phyloP scores from a whole-genome alignment of 1,140 invertebrate species.

The Hypsibius dujardini region DNA sequence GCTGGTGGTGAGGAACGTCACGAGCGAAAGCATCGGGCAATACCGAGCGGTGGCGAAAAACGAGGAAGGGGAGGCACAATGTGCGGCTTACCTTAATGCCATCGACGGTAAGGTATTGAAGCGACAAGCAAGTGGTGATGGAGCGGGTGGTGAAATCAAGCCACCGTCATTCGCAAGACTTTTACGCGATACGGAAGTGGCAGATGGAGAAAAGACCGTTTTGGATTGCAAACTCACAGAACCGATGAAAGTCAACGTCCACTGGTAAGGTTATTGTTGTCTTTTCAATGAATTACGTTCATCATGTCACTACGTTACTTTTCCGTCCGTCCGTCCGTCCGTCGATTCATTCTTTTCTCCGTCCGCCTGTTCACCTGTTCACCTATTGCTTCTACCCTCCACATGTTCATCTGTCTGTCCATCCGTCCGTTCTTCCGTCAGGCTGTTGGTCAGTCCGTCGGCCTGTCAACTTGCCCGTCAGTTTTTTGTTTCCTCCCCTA shows the following conservation, averaged over 20 bases:
- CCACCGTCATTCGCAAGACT: constrained; percentile 49
- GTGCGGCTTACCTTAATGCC: constrained; percentile 10
- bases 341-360: no score
- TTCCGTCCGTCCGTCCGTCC: no score
- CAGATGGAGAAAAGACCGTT: constrained; percentile 49
- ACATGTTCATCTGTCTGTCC: no score
- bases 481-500: no score
- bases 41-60: constrained; percentile 70
- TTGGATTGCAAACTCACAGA: constrained; percentile 57
- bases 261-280: constrained; percentile 27
- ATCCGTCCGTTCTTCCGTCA: no score
- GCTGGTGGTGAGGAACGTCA: constrained; percentile 71
- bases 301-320: no score
- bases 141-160: neutral
- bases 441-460: no score
- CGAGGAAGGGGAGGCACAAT: constrained; percentile 58
- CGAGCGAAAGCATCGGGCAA: constrained; percentile 56
- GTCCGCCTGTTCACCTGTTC: no score
- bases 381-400: no score
- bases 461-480: no score
- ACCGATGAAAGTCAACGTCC: constrained; percentile 39
- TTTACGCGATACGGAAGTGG: constrained; percentile 46
- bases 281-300: no score
- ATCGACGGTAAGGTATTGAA: neutral
- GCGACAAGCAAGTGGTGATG: neutral